These are phyloP conservation scores for Yponomeuta sedellus DNA, from an alignment of 2,888 invertebrate genomes.

Conservation along the genomic window DNA sequence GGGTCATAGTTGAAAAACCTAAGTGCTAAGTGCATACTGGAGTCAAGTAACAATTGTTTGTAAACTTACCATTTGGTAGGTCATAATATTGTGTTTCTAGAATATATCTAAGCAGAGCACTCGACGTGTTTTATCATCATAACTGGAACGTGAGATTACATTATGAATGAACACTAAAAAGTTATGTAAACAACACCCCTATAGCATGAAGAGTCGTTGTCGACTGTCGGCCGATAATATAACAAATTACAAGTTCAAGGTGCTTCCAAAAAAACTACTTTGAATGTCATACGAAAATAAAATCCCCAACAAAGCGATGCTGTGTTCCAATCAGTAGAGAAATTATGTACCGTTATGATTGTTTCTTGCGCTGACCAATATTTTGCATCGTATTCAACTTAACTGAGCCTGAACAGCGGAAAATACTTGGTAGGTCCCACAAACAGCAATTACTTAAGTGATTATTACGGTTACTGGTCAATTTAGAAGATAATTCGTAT, in stretches of 20 bases:
- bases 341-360: not conserved
- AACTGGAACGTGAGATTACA: conserved; percentile 2
- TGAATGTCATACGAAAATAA: not conserved
- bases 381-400: not conserved
- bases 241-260: not conserved
- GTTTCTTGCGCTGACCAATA: not conserved
- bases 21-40: too few relatives aligned
- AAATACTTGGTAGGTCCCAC: not conserved
- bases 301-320: not conserved
- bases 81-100: conserved; percentile 5
- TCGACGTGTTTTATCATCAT: not conserved
- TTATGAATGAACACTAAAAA: not conserved
- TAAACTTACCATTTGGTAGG: conserved; percentile 33
- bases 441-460: not conserved
- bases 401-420: not conserved
- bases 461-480: not conserved
- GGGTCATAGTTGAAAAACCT: too few relatives aligned
- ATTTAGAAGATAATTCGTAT: not conserved
- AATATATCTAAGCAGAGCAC: not conserved
- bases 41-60: not conserved
- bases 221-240: not conserved
- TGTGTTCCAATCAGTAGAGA: not conserved
- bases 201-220: not conserved
- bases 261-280: not conserved
- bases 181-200: not conserved